These are phyloP conservation scores for Luehdorfia chinensis DNA, from an alignment of 1,140 invertebrate species.

Conservation along the genomic window DNA sequence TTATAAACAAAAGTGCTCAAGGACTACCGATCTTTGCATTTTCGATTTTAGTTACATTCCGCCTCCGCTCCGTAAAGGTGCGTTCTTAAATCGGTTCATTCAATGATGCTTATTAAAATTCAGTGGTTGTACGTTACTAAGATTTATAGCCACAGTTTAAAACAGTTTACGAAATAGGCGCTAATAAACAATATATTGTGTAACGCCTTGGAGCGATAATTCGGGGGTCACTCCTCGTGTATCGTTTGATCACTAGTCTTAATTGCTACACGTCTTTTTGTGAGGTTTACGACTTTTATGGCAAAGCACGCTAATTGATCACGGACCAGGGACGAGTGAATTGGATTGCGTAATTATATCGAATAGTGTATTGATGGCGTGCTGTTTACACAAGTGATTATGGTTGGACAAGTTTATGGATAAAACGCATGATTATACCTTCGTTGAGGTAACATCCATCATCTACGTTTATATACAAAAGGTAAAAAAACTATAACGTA, in stretches of 20 bases:
- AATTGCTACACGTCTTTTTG: slow-evolving; percentile 24
- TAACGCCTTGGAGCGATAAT: slow-evolving; percentile 31
- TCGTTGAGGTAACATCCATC: too few species aligned
- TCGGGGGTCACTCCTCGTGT: slow-evolving; percentile 21
- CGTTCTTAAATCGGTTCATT: neutral
- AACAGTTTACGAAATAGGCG: slow-evolving; percentile 38
- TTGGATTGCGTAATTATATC: slow-evolving; percentile 19
- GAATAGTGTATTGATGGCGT: too few species aligned
- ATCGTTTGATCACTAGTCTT: slow-evolving; percentile 9
- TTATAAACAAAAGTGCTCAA: slow-evolving; percentile 71
- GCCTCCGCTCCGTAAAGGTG: slow-evolving; percentile 38
- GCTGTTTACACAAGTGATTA: too few species aligned
- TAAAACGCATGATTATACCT: too few species aligned
- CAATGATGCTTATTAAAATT: neutral
- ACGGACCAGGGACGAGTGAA: too few species aligned
- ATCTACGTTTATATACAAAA: too few species aligned
- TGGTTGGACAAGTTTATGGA: too few species aligned
- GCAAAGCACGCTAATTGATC: slow-evolving; percentile 18
- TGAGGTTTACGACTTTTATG: slow-evolving; percentile 24
- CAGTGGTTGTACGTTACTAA: neutral
- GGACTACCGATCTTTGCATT: slow-evolving; percentile 36
- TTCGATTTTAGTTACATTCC: slow-evolving; percentile 47
- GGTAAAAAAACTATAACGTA: too few species aligned
- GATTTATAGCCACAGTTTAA: slow-evolving; percentile 11
- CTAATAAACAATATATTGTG: slow-evolving; percentile 37